Conservation (phyloP, 2,797 vertebrate species). For the Phylloscopus collybita region DNA sequence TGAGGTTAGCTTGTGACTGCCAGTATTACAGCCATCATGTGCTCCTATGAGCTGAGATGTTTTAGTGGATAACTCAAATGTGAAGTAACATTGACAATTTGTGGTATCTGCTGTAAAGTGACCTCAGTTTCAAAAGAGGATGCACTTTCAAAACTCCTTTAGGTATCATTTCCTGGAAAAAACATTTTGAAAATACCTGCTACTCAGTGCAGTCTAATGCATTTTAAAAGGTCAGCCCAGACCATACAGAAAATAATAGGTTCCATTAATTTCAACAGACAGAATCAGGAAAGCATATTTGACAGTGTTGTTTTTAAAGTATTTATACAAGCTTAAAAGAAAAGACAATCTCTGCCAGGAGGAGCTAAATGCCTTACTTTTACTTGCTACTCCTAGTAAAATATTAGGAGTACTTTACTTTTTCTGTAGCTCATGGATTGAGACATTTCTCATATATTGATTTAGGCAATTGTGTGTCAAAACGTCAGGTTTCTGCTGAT, state of each 20-base stretch:
- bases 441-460: not conserved
- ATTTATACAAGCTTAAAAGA: not conserved
- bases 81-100: not conserved
- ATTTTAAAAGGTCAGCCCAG: not conserved
- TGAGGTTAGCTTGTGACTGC: not conserved
- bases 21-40: not conserved
- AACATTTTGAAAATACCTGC: not conserved
- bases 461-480: not conserved
- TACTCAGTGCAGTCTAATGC: not conserved
- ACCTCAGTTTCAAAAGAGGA: not conserved
- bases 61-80: not conserved
- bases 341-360: not conserved
- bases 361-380: not conserved
- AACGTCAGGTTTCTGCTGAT: not conserved
- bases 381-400: not conserved
- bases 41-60: not conserved
- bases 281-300: not conserved
- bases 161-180: not conserved
- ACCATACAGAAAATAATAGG: not conserved
- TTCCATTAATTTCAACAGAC: not conserved
- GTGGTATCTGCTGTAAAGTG: not conserved
- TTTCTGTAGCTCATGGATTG: not conserved
- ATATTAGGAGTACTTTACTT: not conserved
- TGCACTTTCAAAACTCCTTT: not conserved
- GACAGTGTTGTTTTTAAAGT: not conserved